phyloP scores from a whole-genome alignment of 2,797 vertebrate genomes.

The Darevskia mixta region DNA sequence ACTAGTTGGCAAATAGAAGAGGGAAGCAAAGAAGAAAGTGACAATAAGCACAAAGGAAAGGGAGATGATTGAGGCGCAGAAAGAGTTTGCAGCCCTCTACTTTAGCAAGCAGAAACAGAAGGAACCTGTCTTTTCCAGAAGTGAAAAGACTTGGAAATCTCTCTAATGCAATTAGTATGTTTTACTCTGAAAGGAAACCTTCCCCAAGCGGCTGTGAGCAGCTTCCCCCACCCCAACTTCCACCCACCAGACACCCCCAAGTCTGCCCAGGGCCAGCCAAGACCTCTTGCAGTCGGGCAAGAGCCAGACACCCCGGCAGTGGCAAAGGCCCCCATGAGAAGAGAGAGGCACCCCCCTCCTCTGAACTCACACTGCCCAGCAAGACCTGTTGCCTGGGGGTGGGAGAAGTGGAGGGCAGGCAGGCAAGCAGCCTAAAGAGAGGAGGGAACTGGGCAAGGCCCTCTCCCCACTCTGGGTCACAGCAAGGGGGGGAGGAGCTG shows the following conservation, averaged over 20 bases:
- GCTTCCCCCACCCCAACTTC: background rate
- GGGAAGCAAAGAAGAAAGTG: background rate
- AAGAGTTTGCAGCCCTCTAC: background rate
- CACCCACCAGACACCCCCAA: background rate
- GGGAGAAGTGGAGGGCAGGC: background rate
- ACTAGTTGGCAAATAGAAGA: background rate
- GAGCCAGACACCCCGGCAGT: constrained; percentile 35
- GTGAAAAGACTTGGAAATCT: background rate
- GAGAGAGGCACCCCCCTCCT: background rate
- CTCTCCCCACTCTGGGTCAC: background rate
- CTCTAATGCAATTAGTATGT: background rate
- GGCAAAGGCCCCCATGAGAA: background rate
- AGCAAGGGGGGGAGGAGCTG: background rate
- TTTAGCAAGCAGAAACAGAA: background rate
- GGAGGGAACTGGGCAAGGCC: background rate
- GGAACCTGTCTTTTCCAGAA: too few species aligned
- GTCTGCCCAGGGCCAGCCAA: background rate
- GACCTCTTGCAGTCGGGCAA: too few species aligned
- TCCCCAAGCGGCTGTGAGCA: background rate
- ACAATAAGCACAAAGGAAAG: background rate
- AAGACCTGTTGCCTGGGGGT: background rate
- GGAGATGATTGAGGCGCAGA: background rate
- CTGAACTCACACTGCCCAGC: background rate
- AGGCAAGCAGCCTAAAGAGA: background rate
- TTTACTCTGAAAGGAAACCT: background rate